Percentiles rank a stretch among this genome's conserved stretches.
These are phyloP conservation scores for Synergus umbraculus DNA, from an alignment of 2,888 invertebrate genomes.

Conservation along the genomic window DNA sequence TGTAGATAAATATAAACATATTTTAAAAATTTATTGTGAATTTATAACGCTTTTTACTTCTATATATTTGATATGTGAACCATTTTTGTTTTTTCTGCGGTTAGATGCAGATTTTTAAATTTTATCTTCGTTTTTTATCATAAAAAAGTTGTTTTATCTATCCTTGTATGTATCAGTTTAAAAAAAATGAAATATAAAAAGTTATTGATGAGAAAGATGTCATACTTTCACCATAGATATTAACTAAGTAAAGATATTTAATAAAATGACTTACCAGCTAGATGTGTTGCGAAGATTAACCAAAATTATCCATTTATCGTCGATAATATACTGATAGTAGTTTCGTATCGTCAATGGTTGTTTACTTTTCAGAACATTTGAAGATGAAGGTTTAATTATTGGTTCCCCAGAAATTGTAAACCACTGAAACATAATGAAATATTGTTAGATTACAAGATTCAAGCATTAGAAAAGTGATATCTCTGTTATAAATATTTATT, in stretches of 20 bases:
- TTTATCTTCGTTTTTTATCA: too few species aligned
- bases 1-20: too few species aligned
- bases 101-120: too few species aligned
- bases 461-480: not conserved
- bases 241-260: slow-evolving; percentile 37
- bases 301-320: slow-evolving; percentile 74
- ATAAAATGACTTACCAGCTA: slow-evolving; percentile 66
- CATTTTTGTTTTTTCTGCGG: too few species aligned
- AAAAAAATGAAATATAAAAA: not conserved
- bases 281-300: slow-evolving; percentile 67
- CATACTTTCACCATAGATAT: not conserved
- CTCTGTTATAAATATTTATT: slow-evolving; percentile 23
- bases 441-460: not conserved
- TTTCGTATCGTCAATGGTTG: slow-evolving; percentile 56
- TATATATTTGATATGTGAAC: too few species aligned
- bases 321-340: slow-evolving; percentile 71
- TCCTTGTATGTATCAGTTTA: too few species aligned
- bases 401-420: slow-evolving; percentile 65
- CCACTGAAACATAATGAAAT: slow-evolving; percentile 57
- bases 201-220: not conserved
- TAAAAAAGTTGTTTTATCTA: too few species aligned
- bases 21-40: too few species aligned
- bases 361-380: not conserved
- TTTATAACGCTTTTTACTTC: too few species aligned
- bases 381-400: slow-evolving; percentile 55